A percentile compares a stretch with the other conserved stretches of the same genome.
phyloP scores from a whole-genome alignment of 2,888 invertebrate genomes.

The Hymenopus coronatus region DNA sequence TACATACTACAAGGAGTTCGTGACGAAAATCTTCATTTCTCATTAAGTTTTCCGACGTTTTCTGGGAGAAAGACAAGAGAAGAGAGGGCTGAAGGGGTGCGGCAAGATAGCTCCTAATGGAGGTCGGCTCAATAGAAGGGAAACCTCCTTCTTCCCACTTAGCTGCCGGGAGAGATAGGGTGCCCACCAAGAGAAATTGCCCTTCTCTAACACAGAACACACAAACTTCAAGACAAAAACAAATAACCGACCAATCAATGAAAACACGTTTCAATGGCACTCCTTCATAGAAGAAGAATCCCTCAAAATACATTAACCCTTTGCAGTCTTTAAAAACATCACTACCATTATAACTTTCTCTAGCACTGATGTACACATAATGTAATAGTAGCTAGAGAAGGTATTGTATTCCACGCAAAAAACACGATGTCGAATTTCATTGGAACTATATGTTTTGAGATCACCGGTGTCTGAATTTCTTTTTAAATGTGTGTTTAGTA shows the following conservation, averaged over 20 bases:
- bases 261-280: neutral
- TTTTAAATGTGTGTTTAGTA: too few relatives aligned
- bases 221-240: neutral
- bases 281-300: neutral
- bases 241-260: neutral
- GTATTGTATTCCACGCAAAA: too few relatives aligned
- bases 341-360: too few relatives aligned
- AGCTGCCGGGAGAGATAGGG: neutral
- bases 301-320: neutral
- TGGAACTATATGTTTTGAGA: too few relatives aligned
- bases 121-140: constrained; percentile 3
- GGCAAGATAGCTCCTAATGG: neutral
- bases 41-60: neutral
- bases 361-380: too few relatives aligned
- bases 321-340: neutral
- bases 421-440: too few relatives aligned
- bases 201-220: neutral
- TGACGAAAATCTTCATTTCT: constrained; percentile 1
- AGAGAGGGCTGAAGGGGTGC: neutral
- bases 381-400: too few relatives aligned
- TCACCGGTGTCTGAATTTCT: too few relatives aligned
- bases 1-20: neutral
- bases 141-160: neutral
- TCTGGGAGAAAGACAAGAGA: neutral
- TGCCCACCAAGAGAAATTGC: neutral